Evolutionary conservation across 2,797 vertebrate genomes (phyloP), one percentile per base, ranked within the genome.

Genomic region (Lophotriccus pileatus): DNA sequence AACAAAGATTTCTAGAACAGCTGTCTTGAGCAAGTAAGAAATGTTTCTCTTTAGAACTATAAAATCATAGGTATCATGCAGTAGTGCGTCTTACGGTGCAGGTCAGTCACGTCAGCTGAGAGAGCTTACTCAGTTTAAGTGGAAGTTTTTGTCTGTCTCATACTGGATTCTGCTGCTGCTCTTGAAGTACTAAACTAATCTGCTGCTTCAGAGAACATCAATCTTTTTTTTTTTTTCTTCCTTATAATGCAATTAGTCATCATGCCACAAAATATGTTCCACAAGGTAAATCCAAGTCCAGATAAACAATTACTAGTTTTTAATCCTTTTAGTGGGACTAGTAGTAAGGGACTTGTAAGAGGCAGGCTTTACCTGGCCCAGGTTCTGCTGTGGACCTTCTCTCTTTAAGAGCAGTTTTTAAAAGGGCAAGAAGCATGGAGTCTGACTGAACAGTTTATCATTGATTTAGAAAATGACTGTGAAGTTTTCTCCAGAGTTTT

Each of bases 41-140:
- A 7, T 39, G 30, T 59, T 88, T 58, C 5, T 41, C 16, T 85
- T 75, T 24, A 76, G 59, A 73, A 37, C 41, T 55, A 0, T 46
- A 3, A 3, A 39, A 74, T 52, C 16, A 0, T 21, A 41, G 12
- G 6, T 79, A 5, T 53, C 1, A 0, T 30, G 27, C 27, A 63
- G 3, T 28, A 68, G 41, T 4, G 1, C 39, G 19, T 85, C 30
- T 46, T 66, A 7, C 0, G 1, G 9, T 59, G 22, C 52, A 74
- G 53, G 50, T 37, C 56, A 70, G 7, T 28, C 24, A 1, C 7
- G 6, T 41, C 39, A 66, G 5, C 79, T 83, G 47, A 25, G 36
- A 28, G 21, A 70, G 12, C 41, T 76, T 63, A 7, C n/a, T 24
- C 20, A 32, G 7, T 76, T 49, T 62, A 22, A 25, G 5, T 67